A percentile compares a stretch with the other conserved stretches of the same genome.
phyloP scores from a whole-genome alignment of 2,113 vertebrate species.

The Morone saxatilis region DNA sequence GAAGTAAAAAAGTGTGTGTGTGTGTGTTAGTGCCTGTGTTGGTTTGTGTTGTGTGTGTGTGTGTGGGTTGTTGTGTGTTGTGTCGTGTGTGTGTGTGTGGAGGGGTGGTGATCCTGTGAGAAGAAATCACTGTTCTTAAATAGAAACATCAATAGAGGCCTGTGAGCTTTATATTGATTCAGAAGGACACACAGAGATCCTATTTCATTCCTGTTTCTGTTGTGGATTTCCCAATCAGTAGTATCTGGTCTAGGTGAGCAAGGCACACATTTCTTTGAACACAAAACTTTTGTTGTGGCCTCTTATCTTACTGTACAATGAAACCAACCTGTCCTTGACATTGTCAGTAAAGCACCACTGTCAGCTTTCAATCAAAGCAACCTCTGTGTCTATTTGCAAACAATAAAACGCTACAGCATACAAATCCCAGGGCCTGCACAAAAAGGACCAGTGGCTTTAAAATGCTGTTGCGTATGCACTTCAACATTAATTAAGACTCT shows the following conservation, averaged over 20 bases:
- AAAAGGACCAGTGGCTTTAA: conserved; percentile 21
- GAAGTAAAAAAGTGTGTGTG: neutral
- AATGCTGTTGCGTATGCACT: conserved; percentile 41
- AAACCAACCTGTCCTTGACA: conserved; percentile 19
- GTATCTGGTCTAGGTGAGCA: neutral
- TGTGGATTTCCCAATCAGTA: conserved; percentile 12
- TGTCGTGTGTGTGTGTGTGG: neutral
- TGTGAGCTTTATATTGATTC: conserved; percentile 59
- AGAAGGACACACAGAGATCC: conserved; percentile 17
- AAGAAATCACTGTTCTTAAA: conserved; percentile 52
- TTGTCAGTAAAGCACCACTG: conserved; percentile 13
- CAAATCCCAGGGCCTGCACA: conserved; percentile 13
- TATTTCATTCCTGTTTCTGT: conserved; percentile 6
- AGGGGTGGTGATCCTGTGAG: neutral
- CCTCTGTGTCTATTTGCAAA: neutral
- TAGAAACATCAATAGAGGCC: conserved; percentile 52
- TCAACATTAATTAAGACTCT: conserved; percentile 58
- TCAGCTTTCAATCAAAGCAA: conserved; percentile 9
- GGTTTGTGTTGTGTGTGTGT: neutral
- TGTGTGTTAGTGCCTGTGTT: too few relatives aligned
- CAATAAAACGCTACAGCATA: neutral
- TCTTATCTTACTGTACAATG: neutral
- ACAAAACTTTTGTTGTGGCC: neutral
- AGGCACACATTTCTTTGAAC: neutral
- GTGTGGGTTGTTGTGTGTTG: too few relatives aligned